Evolutionary conservation across 2,797 vertebrate species (phyloP).

Genomic region (Anolis apletophallus): DNA sequence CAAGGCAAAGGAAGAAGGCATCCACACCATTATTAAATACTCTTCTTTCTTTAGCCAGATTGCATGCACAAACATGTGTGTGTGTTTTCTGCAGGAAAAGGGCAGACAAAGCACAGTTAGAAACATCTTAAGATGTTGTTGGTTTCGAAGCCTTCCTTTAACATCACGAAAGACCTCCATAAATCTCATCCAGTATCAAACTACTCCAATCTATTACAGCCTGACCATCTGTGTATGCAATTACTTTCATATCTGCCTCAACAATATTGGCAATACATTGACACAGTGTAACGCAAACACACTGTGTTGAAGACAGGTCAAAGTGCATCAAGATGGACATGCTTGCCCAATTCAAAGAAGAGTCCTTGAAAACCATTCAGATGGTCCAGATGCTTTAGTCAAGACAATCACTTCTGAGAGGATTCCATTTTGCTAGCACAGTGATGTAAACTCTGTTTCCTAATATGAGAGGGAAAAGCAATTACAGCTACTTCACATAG

Average conservation of each 20-base stretch:
- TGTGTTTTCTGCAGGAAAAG: not conserved
- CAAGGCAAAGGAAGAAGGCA: not conserved
- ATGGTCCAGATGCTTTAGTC: not conserved
- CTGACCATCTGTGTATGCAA: not conserved
- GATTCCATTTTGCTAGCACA: not conserved
- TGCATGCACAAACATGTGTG: not conserved
- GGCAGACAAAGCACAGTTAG: not conserved
- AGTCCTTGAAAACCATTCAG: not conserved
- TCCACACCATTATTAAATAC: not conserved
- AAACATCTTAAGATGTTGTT: not conserved
- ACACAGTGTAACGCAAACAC: not conserved
- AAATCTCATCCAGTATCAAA: not conserved
- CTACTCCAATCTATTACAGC: not conserved
- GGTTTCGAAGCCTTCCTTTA: not conserved
- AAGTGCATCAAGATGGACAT: not conserved
- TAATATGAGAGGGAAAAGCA: not conserved
- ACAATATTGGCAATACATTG: not conserved
- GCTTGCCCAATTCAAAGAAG: not conserved
- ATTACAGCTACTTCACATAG: not conserved
- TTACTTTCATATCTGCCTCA: not conserved
- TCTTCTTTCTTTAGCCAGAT: not conserved
- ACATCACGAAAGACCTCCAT: not conserved
- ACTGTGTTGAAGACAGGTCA: not conserved
- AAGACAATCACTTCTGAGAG: not conserved
- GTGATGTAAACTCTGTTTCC: too few species aligned